A percentile compares a stretch with the other conserved stretches of the same genome.
These are phyloP conservation scores for Chymomyza amoena DNA, from an alignment of 2,888 invertebrate genomes.

Conservation along the genomic window DNA sequence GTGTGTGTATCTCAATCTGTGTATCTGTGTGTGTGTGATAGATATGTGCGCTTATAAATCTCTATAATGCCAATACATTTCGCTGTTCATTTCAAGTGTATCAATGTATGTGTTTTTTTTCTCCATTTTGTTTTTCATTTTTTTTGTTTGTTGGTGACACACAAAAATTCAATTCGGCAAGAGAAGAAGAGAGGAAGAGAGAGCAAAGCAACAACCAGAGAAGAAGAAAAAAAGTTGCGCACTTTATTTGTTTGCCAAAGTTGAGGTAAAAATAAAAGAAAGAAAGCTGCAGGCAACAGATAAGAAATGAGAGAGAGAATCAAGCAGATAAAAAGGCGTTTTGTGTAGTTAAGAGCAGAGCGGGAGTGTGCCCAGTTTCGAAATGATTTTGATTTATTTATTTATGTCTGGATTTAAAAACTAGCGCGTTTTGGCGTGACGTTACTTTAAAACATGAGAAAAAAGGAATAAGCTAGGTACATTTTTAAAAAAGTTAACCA, in stretches of 20 bases:
- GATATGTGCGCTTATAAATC: conserved; percentile 1
- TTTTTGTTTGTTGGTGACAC: not conserved
- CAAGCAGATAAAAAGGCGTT: not conserved
- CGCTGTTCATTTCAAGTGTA: not conserved
- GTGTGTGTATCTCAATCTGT: conserved; percentile 4
- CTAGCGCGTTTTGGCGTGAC: too few relatives aligned
- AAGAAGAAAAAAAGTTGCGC: conserved; percentile 26
- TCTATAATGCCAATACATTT: not conserved
- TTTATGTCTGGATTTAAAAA: not conserved
- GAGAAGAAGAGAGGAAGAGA: not conserved
- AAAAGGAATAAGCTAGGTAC: too few relatives aligned
- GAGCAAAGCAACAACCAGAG: conserved; percentile 9
- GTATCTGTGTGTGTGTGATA: conserved; percentile 4
- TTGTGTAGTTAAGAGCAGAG: not conserved
- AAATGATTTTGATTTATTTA: not conserved
- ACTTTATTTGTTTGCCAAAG: conserved; percentile 26
- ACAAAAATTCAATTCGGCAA: conserved; percentile 19
- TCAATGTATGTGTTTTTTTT: not conserved
- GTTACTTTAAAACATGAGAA: too few relatives aligned
- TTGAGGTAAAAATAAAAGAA: not conserved
- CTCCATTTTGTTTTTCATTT: not conserved
- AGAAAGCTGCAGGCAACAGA: not conserved
- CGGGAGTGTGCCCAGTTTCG: not conserved
- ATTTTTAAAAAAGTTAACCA: too few relatives aligned
- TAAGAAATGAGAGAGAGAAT: not conserved